Conservation (phyloP, 2,888 invertebrate species). For the Nymphalis urticae region DNA sequence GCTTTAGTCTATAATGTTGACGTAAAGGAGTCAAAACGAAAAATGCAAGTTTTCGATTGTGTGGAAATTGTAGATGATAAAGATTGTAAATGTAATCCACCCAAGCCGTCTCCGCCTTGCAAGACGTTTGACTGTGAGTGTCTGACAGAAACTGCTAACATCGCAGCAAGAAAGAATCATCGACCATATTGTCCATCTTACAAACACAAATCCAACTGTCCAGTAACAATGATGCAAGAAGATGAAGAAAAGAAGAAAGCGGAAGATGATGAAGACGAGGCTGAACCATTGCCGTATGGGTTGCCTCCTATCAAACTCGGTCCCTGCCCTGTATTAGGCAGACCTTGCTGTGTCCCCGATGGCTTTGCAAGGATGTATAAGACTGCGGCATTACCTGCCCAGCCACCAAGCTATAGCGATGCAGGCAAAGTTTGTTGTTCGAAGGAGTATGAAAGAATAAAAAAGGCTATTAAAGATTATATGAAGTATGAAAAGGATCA, state of each 20-base stretch:
- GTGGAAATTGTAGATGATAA: slow-evolving; percentile 58
- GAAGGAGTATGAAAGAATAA: slow-evolving; percentile 73
- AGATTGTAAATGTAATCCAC: slow-evolving; percentile 69
- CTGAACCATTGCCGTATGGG: slow-evolving; percentile 69
- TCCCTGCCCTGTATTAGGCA: slow-evolving; percentile 74
- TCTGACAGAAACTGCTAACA: slow-evolving; percentile 54
- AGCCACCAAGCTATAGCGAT: slow-evolving; percentile 66
- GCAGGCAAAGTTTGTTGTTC: slow-evolving; percentile 76
- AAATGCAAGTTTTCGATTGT: slow-evolving; percentile 52
- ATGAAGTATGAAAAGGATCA: slow-evolving; percentile 65
- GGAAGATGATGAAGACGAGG: slow-evolving; percentile 67
- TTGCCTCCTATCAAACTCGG: slow-evolving; percentile 70
- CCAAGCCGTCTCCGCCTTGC: slow-evolving; percentile 65
- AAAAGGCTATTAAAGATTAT: slow-evolving; percentile 69
- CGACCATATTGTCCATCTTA: slow-evolving; percentile 69
- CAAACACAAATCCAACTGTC: slow-evolving; percentile 67
- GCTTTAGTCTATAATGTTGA: slow-evolving; percentile 48
- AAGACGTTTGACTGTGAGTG: slow-evolving; percentile 72
- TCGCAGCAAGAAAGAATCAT: slow-evolving; percentile 60
- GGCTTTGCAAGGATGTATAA: slow-evolving; percentile 76
- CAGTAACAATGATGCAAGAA: slow-evolving; percentile 57
- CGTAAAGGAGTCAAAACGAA: slow-evolving; percentile 43
- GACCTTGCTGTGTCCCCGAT: slow-evolving; percentile 70
- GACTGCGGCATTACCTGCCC: slow-evolving; percentile 55
- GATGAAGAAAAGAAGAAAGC: slow-evolving; percentile 59